A percentile compares a stretch with the other conserved stretches of the same genome.
Evolutionary conservation across 2,797 vertebrate genomes (phyloP).

Genomic region (Cryptoblepharus egeriae): DNA sequence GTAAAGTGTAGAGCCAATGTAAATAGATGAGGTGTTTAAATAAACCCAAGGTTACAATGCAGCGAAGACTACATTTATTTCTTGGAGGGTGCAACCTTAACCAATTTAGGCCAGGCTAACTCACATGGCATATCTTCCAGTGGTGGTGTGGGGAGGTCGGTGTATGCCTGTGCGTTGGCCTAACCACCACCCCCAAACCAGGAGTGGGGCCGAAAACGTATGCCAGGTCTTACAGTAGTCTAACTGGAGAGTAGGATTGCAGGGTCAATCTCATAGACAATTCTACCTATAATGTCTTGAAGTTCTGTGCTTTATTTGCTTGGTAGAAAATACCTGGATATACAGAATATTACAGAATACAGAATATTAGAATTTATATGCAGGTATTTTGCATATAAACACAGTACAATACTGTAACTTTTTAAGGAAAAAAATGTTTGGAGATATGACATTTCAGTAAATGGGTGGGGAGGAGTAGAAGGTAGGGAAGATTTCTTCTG

Average conservation of each 20-base stretch:
- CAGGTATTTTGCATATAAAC: background rate
- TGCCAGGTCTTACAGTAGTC: too few relatives aligned
- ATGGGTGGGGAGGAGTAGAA: too few relatives aligned
- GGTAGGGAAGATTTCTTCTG: background rate
- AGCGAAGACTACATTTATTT: background rate
- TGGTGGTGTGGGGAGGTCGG: too few relatives aligned
- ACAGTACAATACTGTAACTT: too few relatives aligned
- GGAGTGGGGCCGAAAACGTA: too few relatives aligned
- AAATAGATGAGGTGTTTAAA: background rate
- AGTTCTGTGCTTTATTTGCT: background rate
- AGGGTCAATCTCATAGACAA: background rate
- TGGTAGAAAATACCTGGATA: background rate
- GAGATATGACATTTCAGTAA: background rate
- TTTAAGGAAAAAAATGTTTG: background rate
- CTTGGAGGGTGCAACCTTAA: too few relatives aligned
- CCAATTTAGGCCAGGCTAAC: too few relatives aligned
- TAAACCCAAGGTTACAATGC: background rate
- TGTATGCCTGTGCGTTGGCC: too few relatives aligned
- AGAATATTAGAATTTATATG: background rate
- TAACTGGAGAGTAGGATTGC: too few relatives aligned
- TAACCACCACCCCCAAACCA: too few relatives aligned
- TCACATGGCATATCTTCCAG: too few relatives aligned
- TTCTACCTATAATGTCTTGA: background rate
- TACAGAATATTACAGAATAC: background rate
- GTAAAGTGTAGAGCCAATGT: background rate